These are phyloP conservation scores for Andrena bucephala DNA, from an alignment of 2,888 invertebrate genomes.

Conservation along the genomic window DNA sequence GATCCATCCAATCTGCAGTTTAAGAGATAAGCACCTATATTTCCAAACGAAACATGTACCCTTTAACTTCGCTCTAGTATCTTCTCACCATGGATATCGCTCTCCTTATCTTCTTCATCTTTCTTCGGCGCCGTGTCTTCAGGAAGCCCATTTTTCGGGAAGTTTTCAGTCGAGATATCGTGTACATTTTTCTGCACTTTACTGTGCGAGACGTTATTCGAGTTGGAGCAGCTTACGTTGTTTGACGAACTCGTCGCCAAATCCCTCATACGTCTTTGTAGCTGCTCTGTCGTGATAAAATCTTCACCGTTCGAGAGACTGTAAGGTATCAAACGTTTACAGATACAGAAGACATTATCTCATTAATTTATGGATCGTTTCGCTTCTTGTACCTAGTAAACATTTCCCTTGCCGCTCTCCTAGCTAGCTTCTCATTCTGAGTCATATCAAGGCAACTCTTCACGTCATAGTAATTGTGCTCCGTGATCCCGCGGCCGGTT, in stretches of 20 bases:
- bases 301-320: slow-evolving; percentile 94
- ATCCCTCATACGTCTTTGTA: slow-evolving; percentile 91
- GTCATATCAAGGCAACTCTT: slow-evolving; percentile 93
- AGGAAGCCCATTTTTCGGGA: slow-evolving; percentile 73
- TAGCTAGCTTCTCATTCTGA: slow-evolving; percentile 94
- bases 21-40: slow-evolving; percentile 16
- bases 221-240: slow-evolving; percentile 54
- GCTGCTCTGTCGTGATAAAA: slow-evolving; percentile 93
- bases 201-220: slow-evolving; percentile 55
- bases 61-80: background rate
- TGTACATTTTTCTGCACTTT: slow-evolving; percentile 71
- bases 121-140: slow-evolving; percentile 68
- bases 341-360: background rate
- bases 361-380: slow-evolving; percentile 3
- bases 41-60: background rate
- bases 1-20: slow-evolving; percentile 77
- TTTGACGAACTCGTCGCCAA: slow-evolving; percentile 78
- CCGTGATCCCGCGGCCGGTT: slow-evolving; percentile 90
- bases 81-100: slow-evolving; percentile 71
- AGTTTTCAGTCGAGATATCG: slow-evolving; percentile 70
- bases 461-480: slow-evolving; percentile 91
- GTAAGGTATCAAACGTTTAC: slow-evolving; percentile 39
- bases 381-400: slow-evolving; percentile 89
- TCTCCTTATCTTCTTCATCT: slow-evolving; percentile 67
- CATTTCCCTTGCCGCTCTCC: slow-evolving; percentile 94